These are phyloP conservation scores for Pipra filicauda DNA, from an alignment of 2,113 vertebrate species.

Conservation along the genomic window DNA sequence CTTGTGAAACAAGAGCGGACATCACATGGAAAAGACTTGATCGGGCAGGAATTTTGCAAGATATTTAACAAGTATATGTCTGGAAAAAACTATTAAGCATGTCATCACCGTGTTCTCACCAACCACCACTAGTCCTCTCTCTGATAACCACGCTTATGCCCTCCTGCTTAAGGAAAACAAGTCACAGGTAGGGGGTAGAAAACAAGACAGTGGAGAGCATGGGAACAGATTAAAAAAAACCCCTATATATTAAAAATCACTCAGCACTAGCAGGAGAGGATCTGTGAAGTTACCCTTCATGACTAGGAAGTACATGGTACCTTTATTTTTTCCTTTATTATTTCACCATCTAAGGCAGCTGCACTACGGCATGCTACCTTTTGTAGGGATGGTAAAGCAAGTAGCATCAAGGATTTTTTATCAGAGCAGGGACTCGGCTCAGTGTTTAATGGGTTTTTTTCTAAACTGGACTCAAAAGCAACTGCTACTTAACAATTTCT, in stretches of 20 bases:
- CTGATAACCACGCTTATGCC: background rate
- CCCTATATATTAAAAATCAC: background rate
- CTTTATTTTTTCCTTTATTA: background rate
- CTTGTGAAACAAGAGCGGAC: background rate
- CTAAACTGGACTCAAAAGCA: background rate
- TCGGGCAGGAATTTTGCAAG: background rate
- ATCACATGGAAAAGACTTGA: background rate
- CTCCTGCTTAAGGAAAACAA: background rate
- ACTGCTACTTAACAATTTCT: background rate
- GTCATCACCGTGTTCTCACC: background rate
- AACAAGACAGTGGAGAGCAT: background rate
- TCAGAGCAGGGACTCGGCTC: background rate
- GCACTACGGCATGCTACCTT: background rate
- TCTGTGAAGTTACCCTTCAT: background rate
- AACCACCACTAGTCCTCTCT: background rate
- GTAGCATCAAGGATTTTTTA: background rate
- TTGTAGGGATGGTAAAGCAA: background rate
- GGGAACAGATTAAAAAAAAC: background rate
- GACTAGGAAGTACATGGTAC: background rate
- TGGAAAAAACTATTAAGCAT: background rate
- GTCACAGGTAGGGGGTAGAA: accelerated
- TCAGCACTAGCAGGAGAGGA: background rate
- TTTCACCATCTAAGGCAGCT: background rate
- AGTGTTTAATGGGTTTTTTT: background rate
- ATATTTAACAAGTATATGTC: background rate